Percentiles rank a stretch among this genome's conserved stretches.
phyloP scores from a whole-genome alignment of 1,140 invertebrate genomes.

The Pseudachorutes palmiensis region DNA sequence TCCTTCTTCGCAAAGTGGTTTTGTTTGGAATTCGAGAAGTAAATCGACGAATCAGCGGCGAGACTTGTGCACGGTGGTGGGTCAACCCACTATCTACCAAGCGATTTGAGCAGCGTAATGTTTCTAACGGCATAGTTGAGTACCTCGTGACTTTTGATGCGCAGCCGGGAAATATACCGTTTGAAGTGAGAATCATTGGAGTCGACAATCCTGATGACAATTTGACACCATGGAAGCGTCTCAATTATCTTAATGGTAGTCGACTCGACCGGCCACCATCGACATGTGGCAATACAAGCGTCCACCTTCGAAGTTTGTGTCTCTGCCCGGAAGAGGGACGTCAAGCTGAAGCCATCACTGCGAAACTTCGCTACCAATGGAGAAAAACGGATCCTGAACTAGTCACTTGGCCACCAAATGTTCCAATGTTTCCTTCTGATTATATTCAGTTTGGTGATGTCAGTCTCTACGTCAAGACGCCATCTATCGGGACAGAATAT shows the following conservation, averaged over 20 bases:
- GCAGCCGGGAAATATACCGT: slow-evolving; percentile 12
- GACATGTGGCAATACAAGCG: not conserved
- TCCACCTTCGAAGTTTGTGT: not conserved
- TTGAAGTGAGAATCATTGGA: not conserved
- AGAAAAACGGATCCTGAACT: slow-evolving; percentile 9
- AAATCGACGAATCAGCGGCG: not conserved
- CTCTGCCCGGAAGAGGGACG: not conserved
- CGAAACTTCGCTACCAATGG: not conserved
- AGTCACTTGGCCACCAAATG: slow-evolving; percentile 14
- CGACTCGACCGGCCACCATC: not conserved
- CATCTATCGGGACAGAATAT: not conserved
- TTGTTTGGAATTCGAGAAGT: slow-evolving; percentile 14
- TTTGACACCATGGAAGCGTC: not conserved
- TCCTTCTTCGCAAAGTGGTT: slow-evolving; percentile 14
- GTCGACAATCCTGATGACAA: not conserved
- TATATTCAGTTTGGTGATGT: slow-evolving; percentile 15
- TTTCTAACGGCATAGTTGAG: not conserved
- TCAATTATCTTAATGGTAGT: not conserved
- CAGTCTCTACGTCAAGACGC: not conserved
- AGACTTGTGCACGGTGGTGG: slow-evolving; percentile 11
- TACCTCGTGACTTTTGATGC: not conserved
- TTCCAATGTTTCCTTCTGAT: slow-evolving; percentile 9
- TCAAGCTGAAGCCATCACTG: too few relatives aligned
- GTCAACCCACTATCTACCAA: slow-evolving; percentile 4
- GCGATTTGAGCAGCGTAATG: not conserved